Conservation (phyloP, 2,888 invertebrate genomes). For the Clistopyga incitator region DNA sequence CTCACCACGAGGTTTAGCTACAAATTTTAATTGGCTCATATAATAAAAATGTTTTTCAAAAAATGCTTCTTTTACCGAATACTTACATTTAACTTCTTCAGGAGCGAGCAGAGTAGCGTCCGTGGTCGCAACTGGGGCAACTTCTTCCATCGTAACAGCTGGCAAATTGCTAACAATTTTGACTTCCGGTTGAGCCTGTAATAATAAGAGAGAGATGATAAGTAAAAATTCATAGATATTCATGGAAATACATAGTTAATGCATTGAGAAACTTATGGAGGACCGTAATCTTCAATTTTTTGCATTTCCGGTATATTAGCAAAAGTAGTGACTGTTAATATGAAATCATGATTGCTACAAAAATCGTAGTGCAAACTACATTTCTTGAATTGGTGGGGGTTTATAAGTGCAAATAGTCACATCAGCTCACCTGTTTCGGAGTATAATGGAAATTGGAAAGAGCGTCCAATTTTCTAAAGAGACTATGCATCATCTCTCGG, state of each 20-base stretch:
- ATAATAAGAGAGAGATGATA: constrained; percentile 14
- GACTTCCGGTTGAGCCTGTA: constrained; percentile 91
- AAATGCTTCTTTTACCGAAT: neutral
- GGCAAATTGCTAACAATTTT: constrained; percentile 96
- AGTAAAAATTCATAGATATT: neutral
- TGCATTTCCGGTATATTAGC: too few relatives aligned
- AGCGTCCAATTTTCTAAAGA: constrained; percentile 96
- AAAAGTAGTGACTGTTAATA: too few relatives aligned
- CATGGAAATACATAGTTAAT: too few relatives aligned
- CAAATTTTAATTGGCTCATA: constrained; percentile 33
- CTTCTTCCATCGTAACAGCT: constrained; percentile 97
- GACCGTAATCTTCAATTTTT: too few relatives aligned
- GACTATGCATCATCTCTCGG: constrained; percentile 88
- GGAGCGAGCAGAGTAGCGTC: constrained; percentile 95
- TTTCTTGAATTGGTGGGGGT: too few relatives aligned
- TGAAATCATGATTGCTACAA: too few relatives aligned
- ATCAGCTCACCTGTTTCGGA: constrained; percentile 89
- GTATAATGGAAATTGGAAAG: constrained; percentile 97
- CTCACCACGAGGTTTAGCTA: constrained; percentile 85
- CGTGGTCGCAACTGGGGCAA: constrained; percentile 95
- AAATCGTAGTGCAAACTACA: too few relatives aligned
- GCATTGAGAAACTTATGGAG: too few relatives aligned
- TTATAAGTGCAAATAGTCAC: neutral
- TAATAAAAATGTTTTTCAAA: neutral
- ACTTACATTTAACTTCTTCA: constrained; percentile 92